A percentile compares a stretch with the other conserved stretches of the same genome.
Evolutionary conservation across 2,797 vertebrate species (phyloP).

Genomic region (Neoniphon sammara): DNA sequence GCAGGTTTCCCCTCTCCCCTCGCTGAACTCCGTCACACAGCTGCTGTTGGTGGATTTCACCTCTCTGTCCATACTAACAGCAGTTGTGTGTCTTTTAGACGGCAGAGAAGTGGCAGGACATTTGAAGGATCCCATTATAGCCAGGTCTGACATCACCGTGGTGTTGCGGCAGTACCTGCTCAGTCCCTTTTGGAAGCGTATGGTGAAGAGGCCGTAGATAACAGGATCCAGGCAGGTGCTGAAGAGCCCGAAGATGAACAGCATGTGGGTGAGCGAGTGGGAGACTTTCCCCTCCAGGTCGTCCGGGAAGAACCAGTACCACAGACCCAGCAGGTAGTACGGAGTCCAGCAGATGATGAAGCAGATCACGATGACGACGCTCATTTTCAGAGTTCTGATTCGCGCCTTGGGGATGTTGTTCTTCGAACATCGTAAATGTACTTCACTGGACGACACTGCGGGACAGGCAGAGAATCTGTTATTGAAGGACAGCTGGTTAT

Average conservation of each 20-base stretch:
- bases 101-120: constrained; percentile 31
- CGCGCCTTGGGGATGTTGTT: constrained; percentile 92
- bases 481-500: background rate
- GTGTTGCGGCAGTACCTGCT: constrained; percentile 54
- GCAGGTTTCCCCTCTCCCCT: background rate
- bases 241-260: constrained; percentile 93
- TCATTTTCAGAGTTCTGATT: constrained; percentile 92
- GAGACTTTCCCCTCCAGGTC: constrained; percentile 86
- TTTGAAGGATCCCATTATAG: constrained; percentile 57
- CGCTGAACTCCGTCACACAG: constrained; percentile 30
- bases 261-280: constrained; percentile 87
- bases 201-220: constrained; percentile 87
- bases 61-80: constrained; percentile 31
- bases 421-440: constrained; percentile 86
- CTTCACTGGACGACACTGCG: constrained; percentile 76
- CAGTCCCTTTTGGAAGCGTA: constrained; percentile 72
- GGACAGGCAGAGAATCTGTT: constrained; percentile 11
- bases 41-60: constrained; percentile 40
- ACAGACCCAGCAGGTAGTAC: constrained; percentile 93
- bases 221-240: constrained; percentile 93
- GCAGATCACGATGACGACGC: constrained; percentile 89
- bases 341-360: constrained; percentile 95
- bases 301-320: constrained; percentile 95
- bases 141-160: constrained; percentile 29
- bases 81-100: constrained; percentile 17